phyloP scores from a whole-genome alignment of 2,888 invertebrate species.

The Mythimna vitellina region DNA sequence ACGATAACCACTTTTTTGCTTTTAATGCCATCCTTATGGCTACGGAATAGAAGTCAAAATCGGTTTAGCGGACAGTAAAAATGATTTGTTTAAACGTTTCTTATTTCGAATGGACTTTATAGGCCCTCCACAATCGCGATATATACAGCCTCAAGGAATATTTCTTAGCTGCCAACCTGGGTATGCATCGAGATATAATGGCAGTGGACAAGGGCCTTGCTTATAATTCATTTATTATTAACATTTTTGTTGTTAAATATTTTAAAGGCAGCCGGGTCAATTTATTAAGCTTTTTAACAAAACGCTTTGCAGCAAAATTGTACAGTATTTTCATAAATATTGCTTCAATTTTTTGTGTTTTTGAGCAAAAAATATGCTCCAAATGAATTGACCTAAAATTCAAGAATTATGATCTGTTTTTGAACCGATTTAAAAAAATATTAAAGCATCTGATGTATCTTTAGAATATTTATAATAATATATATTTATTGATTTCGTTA shows the following conservation, averaged over 20 bases:
- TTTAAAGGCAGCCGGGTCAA: neutral
- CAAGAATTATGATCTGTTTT: neutral
- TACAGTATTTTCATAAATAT: neutral
- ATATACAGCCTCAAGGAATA: too few species aligned
- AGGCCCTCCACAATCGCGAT: too few species aligned
- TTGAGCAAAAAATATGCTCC: neutral
- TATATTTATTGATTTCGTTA: neutral
- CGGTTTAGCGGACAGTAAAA: too few species aligned
- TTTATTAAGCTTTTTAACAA: neutral
- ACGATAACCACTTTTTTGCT: too few species aligned
- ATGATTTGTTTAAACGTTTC: too few species aligned
- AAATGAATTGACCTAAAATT: neutral
- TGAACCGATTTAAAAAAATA: neutral
- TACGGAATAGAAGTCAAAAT: too few species aligned
- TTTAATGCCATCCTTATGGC: too few species aligned
- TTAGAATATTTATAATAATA: neutral
- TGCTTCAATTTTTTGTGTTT: neutral
- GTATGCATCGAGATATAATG: too few species aligned
- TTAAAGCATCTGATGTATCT: too few species aligned
- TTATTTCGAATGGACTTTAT: too few species aligned
- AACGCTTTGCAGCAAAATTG: conserved; percentile 4
- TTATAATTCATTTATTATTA: neutral
- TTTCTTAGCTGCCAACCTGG: too few species aligned
- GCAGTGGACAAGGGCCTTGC: neutral
- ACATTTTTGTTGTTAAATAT: conserved; percentile 7